phyloP scores from a whole-genome alignment of 2,797 vertebrate genomes.

The Anas bahamensis region DNA sequence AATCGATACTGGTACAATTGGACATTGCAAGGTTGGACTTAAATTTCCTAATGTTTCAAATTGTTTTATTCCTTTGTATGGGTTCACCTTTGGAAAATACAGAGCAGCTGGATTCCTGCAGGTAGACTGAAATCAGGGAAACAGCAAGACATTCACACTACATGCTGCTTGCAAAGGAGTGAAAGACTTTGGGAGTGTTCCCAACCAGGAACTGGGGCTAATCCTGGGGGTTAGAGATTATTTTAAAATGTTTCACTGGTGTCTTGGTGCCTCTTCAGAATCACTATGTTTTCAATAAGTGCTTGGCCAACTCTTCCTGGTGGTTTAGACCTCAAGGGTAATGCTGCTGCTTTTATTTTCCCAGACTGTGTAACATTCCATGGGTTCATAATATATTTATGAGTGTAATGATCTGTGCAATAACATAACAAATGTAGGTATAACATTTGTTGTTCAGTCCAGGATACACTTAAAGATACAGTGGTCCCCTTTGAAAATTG shows the following conservation, averaged over 20 bases:
- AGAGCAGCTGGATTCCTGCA: neutral
- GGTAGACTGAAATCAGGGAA: neutral
- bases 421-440: constrained; percentile 60
- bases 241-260: neutral
- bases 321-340: constrained; percentile 9
- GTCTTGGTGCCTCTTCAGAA: neutral
- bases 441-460: constrained; percentile 42
- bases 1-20: neutral
- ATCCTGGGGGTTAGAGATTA: neutral
- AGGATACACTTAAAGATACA: constrained; percentile 55
- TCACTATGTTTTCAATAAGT: neutral
- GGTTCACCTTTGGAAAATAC: neutral
- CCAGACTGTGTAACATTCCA: constrained; percentile 62
- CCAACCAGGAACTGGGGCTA: neutral
- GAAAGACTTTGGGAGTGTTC: neutral
- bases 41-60: neutral
- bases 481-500: neutral
- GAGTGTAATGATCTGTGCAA: constrained; percentile 68
- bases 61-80: neutral
- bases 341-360: constrained; percentile 49
- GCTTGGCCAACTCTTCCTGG: neutral
- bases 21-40: neutral
- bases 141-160: neutral
- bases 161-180: neutral
- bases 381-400: constrained; percentile 57